Percentiles rank a stretch among this genome's conserved stretches.
phyloP scores from a whole-genome alignment of 2,113 vertebrate genomes.

The Alectura lathami region DNA sequence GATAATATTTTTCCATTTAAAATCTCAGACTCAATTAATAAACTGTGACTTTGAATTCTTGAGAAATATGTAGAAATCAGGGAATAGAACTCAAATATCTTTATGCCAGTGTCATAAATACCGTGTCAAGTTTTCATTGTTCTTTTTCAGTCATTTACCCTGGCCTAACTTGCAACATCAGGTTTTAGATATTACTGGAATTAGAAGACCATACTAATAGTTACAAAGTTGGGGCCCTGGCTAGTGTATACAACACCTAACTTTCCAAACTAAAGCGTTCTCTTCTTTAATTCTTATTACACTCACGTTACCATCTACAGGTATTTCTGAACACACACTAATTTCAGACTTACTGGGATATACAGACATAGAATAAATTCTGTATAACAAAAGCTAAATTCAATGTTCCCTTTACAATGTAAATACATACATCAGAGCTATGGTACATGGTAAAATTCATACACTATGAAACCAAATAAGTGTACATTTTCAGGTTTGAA shows the following conservation, averaged over 20 bases:
- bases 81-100: background rate
- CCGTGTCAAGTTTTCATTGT: background rate
- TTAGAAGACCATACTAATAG: background rate
- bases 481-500: background rate
- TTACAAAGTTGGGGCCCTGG: background rate
- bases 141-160: background rate
- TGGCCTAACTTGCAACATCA: background rate
- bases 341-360: background rate
- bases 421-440: background rate
- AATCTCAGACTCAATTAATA: background rate
- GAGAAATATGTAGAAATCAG: background rate
- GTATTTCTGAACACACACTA: slow-evolving; percentile 17
- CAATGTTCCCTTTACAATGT: background rate
- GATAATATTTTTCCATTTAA: background rate
- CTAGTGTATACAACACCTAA: background rate
- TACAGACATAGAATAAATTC: background rate
- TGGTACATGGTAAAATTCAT: background rate
- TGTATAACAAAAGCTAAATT: background rate
- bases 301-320: background rate
- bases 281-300: slow-evolving; percentile 5
- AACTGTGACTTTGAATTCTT: background rate
- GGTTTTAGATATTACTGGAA: background rate
- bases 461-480: background rate
- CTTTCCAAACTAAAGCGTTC: background rate
- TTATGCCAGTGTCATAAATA: background rate